These are phyloP conservation scores for Apis mellifera DNA, from an alignment of 1,140 invertebrate genomes.

Conservation along the genomic window Amel_HAv3.1 CM009942.2:5202501-5203000, in stretches of 20 bases:
- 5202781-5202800: constrained; percentile 78
- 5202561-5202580: background rate
- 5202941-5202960: constrained; percentile 58
- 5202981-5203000: background rate
- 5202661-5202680: constrained; percentile 73
- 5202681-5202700: constrained; percentile 79
- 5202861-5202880: constrained; percentile 78
- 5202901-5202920: constrained; percentile 80
- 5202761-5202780: constrained; percentile 72
- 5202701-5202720: constrained; percentile 77
- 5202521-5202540: background rate
- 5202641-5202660: constrained; percentile 81
- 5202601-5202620: background rate
- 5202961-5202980: constrained; percentile 4
- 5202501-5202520: background rate
- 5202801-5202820: constrained; percentile 76
- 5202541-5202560: background rate
- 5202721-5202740: constrained; percentile 75
- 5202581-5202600: background rate
- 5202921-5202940: constrained; percentile 80
- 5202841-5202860: constrained; percentile 78
- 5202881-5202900: constrained; percentile 72
- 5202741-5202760: constrained; percentile 71
- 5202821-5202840: constrained; percentile 78
- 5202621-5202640: constrained; percentile 74